Evolutionary conservation across 2,113 vertebrate species (phyloP), one percentile per base, ranked within the genome.

Genomic region (Amblyornis subalaris): DNA sequence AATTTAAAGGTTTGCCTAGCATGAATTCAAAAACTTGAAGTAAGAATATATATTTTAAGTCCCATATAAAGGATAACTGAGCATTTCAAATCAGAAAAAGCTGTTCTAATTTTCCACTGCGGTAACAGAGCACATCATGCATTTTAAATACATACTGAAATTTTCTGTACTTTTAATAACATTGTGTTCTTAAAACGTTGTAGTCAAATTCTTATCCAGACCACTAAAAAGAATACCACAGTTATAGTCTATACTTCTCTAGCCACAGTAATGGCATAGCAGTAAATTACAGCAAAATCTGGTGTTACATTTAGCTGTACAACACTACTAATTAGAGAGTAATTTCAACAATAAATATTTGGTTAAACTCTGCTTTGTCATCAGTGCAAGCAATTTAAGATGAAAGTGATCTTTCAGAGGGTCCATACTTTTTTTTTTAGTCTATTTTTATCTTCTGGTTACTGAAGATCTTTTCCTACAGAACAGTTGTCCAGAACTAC

Each of bases 331-430:
- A 96, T 96, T 96, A 97, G 83, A 96, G 85, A 96, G 95, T 79
- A 55, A 97, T 93, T 96, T 96, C 77, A 96, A 94, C 92, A 97
- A 97, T 96, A 98, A 98, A 97, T 97, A 97, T 97, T 97, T 97
- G 93, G 96, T 97, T 94, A 89, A 96, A 77, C 89, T 92, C 96
- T 92, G 92, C 97, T 97, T 97, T 98, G 94, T 97, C 97, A 97
- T 98, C 95, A 97, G 75, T 73, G 88, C 48, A 94, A 93, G 96
- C 91, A 97, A 96, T 97, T 97, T 97, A 93, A 96, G 94, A 92
- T 65, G 73, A 96, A 97, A 97, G 89, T 57, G 72, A 97, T 84
- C 72, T 79, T 95, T 89, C 87, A 83, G 47, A 55, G n/a, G 91
- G 54, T 76, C 85, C 67, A 87, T 50, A 53, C 60, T 95, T 95